Conservation (phyloP, 2,113 vertebrate species). For the Megaceryle torquata region DNA sequence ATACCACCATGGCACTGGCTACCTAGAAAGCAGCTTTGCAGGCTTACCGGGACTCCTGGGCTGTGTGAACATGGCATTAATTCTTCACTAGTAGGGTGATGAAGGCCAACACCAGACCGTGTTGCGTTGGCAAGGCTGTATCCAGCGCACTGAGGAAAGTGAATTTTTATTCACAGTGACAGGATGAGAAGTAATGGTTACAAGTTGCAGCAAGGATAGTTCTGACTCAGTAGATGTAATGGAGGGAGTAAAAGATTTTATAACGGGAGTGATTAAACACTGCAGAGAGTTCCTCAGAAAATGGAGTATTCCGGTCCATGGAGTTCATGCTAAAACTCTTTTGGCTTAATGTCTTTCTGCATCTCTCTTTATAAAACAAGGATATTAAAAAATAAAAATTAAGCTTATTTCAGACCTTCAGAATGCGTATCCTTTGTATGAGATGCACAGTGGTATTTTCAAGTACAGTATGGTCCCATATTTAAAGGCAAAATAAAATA, state of each 20-base stretch:
- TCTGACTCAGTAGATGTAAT: not conserved
- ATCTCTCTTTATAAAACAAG: not conserved
- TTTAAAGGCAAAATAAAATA: not conserved
- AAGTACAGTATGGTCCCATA: not conserved
- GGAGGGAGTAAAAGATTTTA: not conserved
- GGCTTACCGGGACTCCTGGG: not conserved
- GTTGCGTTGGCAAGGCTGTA: not conserved
- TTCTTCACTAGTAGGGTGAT: not conserved
- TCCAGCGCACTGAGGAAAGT: not conserved
- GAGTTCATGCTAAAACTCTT: not conserved
- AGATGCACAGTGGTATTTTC: not conserved
- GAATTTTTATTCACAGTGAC: accelerated
- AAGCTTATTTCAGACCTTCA: not conserved
- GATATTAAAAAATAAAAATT: not conserved
- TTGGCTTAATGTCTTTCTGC: not conserved
- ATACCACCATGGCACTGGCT: not conserved
- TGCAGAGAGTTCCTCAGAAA: not conserved
- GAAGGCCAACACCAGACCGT: not conserved
- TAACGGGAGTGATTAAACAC: not conserved
- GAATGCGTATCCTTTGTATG: not conserved
- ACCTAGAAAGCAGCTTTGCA: not conserved
- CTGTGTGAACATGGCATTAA: not conserved
- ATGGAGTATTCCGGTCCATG: not conserved
- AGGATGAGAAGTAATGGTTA: not conserved
- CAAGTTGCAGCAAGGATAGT: not conserved